Base-by-base conservation (phyloP, 2,888 invertebrate genomes). In the Epinotia brunnichana region DNA sequence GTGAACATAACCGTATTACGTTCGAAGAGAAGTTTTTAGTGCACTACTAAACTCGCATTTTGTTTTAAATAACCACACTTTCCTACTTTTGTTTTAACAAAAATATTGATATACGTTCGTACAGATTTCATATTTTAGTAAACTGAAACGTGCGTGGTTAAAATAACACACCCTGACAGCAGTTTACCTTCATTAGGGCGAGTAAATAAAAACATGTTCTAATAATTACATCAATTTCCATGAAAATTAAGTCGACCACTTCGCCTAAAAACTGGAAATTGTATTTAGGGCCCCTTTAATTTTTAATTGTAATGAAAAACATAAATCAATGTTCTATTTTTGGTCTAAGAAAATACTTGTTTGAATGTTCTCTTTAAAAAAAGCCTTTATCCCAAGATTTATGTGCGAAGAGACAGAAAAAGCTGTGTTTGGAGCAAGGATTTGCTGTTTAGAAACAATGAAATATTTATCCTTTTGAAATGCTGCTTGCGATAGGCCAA, bases 381-480 rank as follows among this genome's bases (percentile, higher is more conserved):
- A 48, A 19, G 39, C 41, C 13, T 44, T 44, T 15, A 62, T 3
- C 1, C 7, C 7, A n/a, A 29, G 19, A n/a, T 29, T 63, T 11
- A 17, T 15, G 24, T 21, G n/a, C n/a, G 29, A n/a, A 3, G 9
- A 35, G n/a, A 59, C 35, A 41, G 9, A 15, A 3, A 48, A 17
- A 4, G 41, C 19, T 39, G 39, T 60, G 17, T 4, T 44, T n/a
- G n/a, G 10, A 57, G 41, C 56, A 67, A 41, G 24, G 24, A 41
- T 56, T 44, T 29, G 13, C 44, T 67, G 17, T 67, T 67, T 13
- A 56, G 57, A 44, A 44, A 57, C 21, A 57, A 57, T 59, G 48
- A 44, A 57, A 67, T 59, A 67, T 67, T 57, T 57, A 67, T 67
- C 29, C 3, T 44, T 44, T 51, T 48, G 24, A 56, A 66, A 53